Evolutionary conservation across 1,140 invertebrate genomes (phyloP), one percentile per base, ranked within the genome.

Genomic region (Halesus radiatus): DNA sequence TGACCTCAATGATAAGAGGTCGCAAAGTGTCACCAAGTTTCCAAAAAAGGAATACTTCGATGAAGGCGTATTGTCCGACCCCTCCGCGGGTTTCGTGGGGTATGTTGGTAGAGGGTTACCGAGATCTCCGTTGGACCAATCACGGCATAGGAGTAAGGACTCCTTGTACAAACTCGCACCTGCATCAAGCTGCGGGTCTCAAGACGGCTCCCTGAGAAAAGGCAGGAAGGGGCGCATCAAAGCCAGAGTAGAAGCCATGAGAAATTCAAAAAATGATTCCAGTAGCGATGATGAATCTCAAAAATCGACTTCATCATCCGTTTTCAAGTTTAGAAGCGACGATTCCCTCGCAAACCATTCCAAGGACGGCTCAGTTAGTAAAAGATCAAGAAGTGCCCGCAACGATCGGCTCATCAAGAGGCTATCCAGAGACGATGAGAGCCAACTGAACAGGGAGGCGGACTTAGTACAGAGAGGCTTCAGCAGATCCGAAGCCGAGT

Each of bases 321-420:
- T 92, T 82, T 87, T 91, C 37, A 90, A 90, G 84, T 93, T 93
- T 84, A 88, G 92, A 84, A 94, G 92, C 85, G 93, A 94, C 75
- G 93, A 94, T 83, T 93, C 91, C 76, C 88, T 92, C 62, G 92
- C 91, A 84, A 88, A 88, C 50, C 76, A 83, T 83, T 89, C 87
- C 73, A 89, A 90, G 82, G 92, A 91, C 56, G 91, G 90, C 29
- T 92, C 90, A 4, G 85, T 89, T 52, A 87, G 88, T 60, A 88
- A 88, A 80, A 87, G 85, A 68, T 87, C 87, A 15, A 89, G 95
- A 73, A 91, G 92, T 20, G 94, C 95, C 0, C 90, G 95, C 82
- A 96, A 94, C 64, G 95, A 96, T 86, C 90, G 95, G 37, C 95
- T 95, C 84, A 92, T 94, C 62, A 94, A 94, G 85, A 89, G 95